Conservation (phyloP, 1,140 invertebrate species). For the Hermetia illucens region DNA sequence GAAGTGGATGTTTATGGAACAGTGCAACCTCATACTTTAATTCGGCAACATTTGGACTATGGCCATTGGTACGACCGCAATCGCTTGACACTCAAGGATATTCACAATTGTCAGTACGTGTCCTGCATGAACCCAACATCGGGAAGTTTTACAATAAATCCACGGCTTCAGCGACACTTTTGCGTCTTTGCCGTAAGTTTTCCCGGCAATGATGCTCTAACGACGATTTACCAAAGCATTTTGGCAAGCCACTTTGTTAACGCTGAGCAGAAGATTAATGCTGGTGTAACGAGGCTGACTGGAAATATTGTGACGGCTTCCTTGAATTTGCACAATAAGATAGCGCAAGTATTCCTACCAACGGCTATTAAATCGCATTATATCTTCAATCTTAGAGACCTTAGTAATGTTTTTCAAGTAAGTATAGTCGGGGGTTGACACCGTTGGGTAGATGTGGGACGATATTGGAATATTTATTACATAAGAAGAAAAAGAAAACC, state of each 20-base stretch:
- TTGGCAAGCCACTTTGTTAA: slow-evolving; percentile 74
- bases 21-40: slow-evolving; percentile 89
- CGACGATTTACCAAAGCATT: slow-evolving; percentile 77
- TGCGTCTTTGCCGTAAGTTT: slow-evolving; percentile 89
- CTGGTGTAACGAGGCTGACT: slow-evolving; percentile 41
- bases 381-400: slow-evolving; percentile 87
- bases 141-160: slow-evolving; percentile 92
- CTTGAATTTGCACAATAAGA: slow-evolving; percentile 72
- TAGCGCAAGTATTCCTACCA: slow-evolving; percentile 73
- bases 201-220: slow-evolving; percentile 72
- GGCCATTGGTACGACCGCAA: slow-evolving; percentile 89
- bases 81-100: slow-evolving; percentile 84
- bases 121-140: slow-evolving; percentile 97
- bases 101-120: slow-evolving; percentile 93
- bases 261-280: slow-evolving; percentile 59
- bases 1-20: slow-evolving; percentile 91
- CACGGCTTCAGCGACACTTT: slow-evolving; percentile 85
- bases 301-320: slow-evolving; percentile 65
- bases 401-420: slow-evolving; percentile 83
- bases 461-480: too few species aligned
- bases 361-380: slow-evolving; percentile 96
- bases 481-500: too few species aligned
- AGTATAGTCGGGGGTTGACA: too few species aligned
- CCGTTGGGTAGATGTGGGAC: too few species aligned
- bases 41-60: slow-evolving; percentile 90